A percentile compares a stretch with the other conserved stretches of the same genome.
phyloP scores from a whole-genome alignment of 2,797 vertebrate genomes.

The Hemitrygon akajei region DNA sequence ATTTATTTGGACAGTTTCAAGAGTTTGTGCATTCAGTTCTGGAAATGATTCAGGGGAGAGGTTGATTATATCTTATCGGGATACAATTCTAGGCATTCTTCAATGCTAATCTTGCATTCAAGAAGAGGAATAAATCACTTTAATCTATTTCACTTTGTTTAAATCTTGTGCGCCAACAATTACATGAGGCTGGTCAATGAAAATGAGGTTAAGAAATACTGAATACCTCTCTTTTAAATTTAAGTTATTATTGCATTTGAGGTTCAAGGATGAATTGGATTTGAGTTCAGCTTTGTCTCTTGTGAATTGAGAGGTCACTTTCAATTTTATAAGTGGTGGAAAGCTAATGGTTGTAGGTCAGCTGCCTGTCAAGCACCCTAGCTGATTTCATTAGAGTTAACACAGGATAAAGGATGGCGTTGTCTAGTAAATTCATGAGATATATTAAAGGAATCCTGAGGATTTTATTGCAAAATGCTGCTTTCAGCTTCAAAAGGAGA shows the following conservation, averaged over 20 bases:
- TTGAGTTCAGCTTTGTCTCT: conserved; percentile 21
- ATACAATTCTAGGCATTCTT: background rate
- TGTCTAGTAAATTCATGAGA: background rate
- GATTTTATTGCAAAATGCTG: background rate
- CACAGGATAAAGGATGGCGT: background rate
- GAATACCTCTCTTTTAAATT: background rate
- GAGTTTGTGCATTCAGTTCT: background rate
- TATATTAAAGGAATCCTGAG: background rate
- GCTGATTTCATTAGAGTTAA: background rate
- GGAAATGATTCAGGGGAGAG: background rate
- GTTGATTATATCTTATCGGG: background rate
- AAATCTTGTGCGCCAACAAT: background rate
- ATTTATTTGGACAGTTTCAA: background rate
- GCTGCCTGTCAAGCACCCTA: background rate
- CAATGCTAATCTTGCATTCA: background rate
- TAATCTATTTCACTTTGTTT: background rate
- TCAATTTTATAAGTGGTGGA: background rate
- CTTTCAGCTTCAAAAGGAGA: background rate
- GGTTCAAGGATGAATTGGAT: background rate
- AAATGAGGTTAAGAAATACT: background rate
- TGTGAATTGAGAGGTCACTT: background rate
- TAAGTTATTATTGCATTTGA: background rate
- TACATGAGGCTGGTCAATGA: background rate
- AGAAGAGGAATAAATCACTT: background rate
- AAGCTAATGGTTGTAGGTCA: background rate